Base-by-base conservation (phyloP, 1,140 invertebrate genomes). In the Drosophila willistoni region DNA sequence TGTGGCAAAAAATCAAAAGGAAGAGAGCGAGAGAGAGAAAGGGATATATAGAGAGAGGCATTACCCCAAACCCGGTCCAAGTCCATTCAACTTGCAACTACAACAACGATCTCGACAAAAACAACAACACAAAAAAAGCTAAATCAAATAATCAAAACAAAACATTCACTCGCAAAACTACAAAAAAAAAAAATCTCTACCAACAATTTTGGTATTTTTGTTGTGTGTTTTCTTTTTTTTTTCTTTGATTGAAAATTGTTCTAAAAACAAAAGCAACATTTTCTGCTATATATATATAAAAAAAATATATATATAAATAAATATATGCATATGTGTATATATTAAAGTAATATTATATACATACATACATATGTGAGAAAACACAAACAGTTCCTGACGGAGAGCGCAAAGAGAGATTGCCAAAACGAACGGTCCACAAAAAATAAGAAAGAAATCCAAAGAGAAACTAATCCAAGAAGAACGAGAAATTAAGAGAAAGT, bases 21-120 rank as follows among this genome's bases (percentile, higher is more conserved):
- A 14, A 25, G 33, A 64, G 34, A 29, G 5, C 29, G 29, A 29
- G 6, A 29, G 29, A 29, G 29, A 29, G 25, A 25, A 0, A n/a
- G n/a, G n/a, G n/a, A n/a, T n/a, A 25, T 25, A 25, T 2, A 29
- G 25, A 39, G 14, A 57, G 41, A 51, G 33, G 33, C 39, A 64
- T 9, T 41, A 64, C 2, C n/a, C 29, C 10, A 54, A 41, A 29
- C 42, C 71, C 47, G n/a, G 44, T 7, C 22, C 55, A 66, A 76
- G 81, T 83, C 81, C 81, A 76, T 83, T 83, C 81, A 83, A 83
- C 80, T 69, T 84, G 76, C 72, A 79, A 65, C 39, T 29, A 36
- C 73, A 77, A 36, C 73, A 77, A 60, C 73, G 65, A 76, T 75
- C 72, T 69, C 60, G 57, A 71, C 55, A 57, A 73, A 39, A 67